Evolutionary conservation across 1,140 invertebrate genomes (phyloP), one percentile per base, ranked within the genome.

Genomic region (Drosophila parvula): DNA sequence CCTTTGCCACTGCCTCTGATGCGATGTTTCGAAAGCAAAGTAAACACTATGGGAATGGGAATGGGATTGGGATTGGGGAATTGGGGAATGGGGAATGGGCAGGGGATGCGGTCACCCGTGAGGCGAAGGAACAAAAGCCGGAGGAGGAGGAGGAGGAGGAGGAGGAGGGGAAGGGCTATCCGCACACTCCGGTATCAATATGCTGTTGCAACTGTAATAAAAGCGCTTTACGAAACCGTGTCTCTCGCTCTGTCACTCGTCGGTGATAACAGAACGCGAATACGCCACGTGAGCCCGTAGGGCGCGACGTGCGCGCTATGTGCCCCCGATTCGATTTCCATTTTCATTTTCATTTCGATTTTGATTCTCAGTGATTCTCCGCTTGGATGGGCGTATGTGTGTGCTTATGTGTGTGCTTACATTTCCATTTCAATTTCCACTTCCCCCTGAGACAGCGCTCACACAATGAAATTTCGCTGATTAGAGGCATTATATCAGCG

Each of bases 251-350:
- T 30, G 16, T 43, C 32, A 12, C 18, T 32, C 16, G 16, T 16
- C 38, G 34, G 51, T 36, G 82, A 86, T 86, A 86, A 86, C 79
- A 55, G 43, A 77, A 84, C 77, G 81, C 76, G 81, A 74, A 61
- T 62, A 34, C 80, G 77, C 81, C 81, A 84, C 81, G 77, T 84
- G 81, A 80, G 81, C 62, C 59, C 60, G 34, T 53, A 53, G 61
- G 53, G 28, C 18, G 36, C 56, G 38, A 63, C 22, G 61, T 9
- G 38, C 27, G 14, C 32, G 8, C 28, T 41, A 58, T 22, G 41
- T 71, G 68, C 18, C 65, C 68, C 68, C 68, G 44, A 71, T 71
- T 71, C 62, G 47, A 34, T 51, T 28, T 53, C 45, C 28, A 61
- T 48, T 61, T 50, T 28, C 44, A 32, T 14, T 48, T 60, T 61